Evolutionary conservation across 2,888 invertebrate genomes (phyloP), one percentile per base, ranked within the genome.

Genomic region (Caenorhabditis afra): DNA sequence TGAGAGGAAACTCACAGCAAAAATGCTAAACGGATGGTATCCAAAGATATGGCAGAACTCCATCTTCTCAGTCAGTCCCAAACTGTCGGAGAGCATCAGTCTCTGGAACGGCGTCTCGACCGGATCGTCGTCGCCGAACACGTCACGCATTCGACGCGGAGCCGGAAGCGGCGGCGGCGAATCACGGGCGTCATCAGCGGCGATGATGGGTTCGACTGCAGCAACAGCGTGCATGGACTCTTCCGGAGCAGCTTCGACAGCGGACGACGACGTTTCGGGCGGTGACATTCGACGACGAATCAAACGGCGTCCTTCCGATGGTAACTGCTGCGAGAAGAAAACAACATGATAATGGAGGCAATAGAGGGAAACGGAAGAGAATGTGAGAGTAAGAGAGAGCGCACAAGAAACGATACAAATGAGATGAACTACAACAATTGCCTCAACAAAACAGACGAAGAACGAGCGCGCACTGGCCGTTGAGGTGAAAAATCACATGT

Each of bases 41-140:
- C 62, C 70, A 23, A 70, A n/a, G 39, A 70, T 55, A 18, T 52
- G 39, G 53, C 68, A 68, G 20, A 68, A 53, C 44, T 52, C 59
- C 0, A 68, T 29, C 29, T 68, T 68, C 53, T 68, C 52, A 29
- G 5, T 3, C 16, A 20, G 61, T 39, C 22, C 70, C 62, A 8
- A 55, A 35, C 35, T 57, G 20, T 12, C 55, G 29, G 23, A 62
- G 62, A 35, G 14, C 49, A 29, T 29, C 29, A 29, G 29, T 29
- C 29, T 29, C 29, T 29, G 29, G 29, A 29, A 29, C 29, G 29
- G 29, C 52, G 29, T 10, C 11, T 52, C 52, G 14, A n/a, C 11
- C 29, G 41, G 12, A 5, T 47, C 39, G 4, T 3, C 3, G 10
- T 50, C 67, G 16, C 52, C 59, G 52, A 59, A 50, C 5, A 44